Conservation (phyloP, 92 coral and sea anemone genomes). For the Bergia sp. region DNA sequence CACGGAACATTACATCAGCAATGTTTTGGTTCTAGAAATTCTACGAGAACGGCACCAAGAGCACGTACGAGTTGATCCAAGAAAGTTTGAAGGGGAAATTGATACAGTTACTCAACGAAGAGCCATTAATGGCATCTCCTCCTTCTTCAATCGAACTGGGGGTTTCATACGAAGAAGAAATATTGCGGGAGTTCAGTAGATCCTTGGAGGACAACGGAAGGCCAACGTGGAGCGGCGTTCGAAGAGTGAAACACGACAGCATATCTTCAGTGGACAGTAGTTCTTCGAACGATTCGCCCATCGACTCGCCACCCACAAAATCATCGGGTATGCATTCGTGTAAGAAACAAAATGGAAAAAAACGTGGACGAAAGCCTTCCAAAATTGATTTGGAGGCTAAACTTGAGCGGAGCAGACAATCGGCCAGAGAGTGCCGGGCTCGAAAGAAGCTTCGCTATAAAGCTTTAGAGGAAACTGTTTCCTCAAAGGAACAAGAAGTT, state of each 20-base stretch:
- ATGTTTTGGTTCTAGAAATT: conserved; percentile 81
- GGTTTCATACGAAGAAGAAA: conserved; percentile 70
- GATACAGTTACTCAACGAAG: background rate
- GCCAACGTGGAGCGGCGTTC: conserved; percentile 74
- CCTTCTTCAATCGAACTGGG: conserved; percentile 50
- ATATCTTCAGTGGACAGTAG: conserved; percentile 95
- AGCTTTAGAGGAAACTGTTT: conserved; percentile 84
- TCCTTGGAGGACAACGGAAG: conserved; percentile 53
- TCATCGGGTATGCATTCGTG: conserved; percentile 66
- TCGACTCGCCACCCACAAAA: conserved; percentile 76
- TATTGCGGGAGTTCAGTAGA: conserved; percentile 56
- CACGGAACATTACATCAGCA: conserved; percentile 80
- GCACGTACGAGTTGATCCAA: conserved; percentile 13
- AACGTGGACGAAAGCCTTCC: conserved; percentile 94
- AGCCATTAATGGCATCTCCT: conserved; percentile 72
- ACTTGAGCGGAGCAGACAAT: conserved; percentile 95
- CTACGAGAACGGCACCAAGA: conserved; percentile 20
- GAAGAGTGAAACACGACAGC: conserved; percentile 94
- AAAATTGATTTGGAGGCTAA: conserved; percentile 96
- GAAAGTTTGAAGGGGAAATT: conserved; percentile 19
- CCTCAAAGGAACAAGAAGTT: conserved; percentile 86
- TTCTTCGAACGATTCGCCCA: conserved; percentile 85
- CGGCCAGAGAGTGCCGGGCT: conserved; percentile 98
- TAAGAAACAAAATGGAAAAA: conserved; percentile 76
- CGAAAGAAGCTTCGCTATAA: conserved; percentile 93